A percentile compares a stretch with the other conserved stretches of the same genome.
Evolutionary conservation across 1,140 invertebrate species (phyloP).

Genomic region (Lethrus apterus): DNA sequence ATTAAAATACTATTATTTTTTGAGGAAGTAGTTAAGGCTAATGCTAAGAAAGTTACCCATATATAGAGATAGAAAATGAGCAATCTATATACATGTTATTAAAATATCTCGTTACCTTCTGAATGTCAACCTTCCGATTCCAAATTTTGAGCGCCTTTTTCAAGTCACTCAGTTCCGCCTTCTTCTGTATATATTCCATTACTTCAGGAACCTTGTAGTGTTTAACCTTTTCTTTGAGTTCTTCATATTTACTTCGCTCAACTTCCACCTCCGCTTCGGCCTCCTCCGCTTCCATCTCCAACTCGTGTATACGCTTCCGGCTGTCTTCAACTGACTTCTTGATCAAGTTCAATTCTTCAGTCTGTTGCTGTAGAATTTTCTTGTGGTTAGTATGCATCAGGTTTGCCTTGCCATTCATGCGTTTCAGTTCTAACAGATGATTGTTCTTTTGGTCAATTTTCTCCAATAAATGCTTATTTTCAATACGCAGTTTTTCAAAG

Average conservation of each 20-base stretch:
- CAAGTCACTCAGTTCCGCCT: conserved; percentile 44
- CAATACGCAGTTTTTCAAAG: conserved; percentile 43
- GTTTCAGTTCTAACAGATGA: conserved; percentile 40
- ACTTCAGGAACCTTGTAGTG: conserved; percentile 43
- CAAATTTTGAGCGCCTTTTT: conserved; percentile 44
- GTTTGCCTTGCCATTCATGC: conserved; percentile 36
- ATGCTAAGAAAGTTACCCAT: too few species aligned
- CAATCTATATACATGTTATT: too few species aligned
- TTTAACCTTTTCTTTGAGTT: conserved; percentile 1
- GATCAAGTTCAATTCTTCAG: background rate
- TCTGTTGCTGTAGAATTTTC: conserved; percentile 29
- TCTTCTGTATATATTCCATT: conserved; percentile 48
- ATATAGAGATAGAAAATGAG: too few species aligned
- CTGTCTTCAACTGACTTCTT: conserved; percentile 3
- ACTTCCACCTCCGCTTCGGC: background rate
- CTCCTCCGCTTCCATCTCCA: background rate
- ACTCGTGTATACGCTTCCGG: conserved; percentile 1
- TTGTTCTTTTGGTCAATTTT: conserved; percentile 40
- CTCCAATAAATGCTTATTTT: conserved; percentile 39
- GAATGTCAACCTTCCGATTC: conserved; percentile 43
- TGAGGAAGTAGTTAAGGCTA: too few species aligned
- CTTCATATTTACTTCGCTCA: background rate
- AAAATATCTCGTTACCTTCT: too few species aligned
- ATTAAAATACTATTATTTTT: too few species aligned
- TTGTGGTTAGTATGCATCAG: conserved; percentile 31